A percentile compares a stretch with the other conserved stretches of the same genome.
Evolutionary conservation across 2,113 vertebrate species (phyloP).

Genomic region (Pangasianodon gigas): DNA sequence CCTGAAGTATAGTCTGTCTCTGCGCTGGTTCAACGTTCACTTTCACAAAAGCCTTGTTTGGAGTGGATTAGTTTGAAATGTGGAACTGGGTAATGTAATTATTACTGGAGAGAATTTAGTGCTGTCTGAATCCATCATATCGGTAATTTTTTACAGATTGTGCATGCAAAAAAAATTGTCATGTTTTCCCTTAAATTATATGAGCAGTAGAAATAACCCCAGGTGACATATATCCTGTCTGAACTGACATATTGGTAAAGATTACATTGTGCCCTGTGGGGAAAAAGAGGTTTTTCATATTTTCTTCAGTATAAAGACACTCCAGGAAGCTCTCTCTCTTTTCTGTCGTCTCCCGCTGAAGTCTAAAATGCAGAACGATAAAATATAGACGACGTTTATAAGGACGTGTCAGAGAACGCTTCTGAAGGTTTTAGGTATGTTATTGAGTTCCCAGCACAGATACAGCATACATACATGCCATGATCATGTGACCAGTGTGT

Average conservation of each 20-base stretch:
- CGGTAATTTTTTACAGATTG: background rate
- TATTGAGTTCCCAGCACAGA: too few relatives aligned
- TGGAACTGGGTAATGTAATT: background rate
- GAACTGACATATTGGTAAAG: background rate
- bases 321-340: background rate
- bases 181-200: background rate
- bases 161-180: background rate
- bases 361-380: background rate
- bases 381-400: background rate
- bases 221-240: background rate
- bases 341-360: background rate
- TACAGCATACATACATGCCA: background rate
- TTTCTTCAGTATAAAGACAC: too few relatives aligned
- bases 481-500: background rate
- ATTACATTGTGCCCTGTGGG: too few relatives aligned
- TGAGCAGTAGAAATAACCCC: background rate
- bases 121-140: too few relatives aligned
- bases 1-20: background rate
- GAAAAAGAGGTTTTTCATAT: background rate
- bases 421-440: too few relatives aligned
- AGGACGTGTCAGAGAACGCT: too few relatives aligned
- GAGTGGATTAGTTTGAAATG: background rate
- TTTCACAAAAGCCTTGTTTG: background rate
- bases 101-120: background rate
- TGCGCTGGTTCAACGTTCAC: background rate